Conservation (phyloP, 2,113 vertebrate genomes). For the Chaetodon trifascialis region DNA sequence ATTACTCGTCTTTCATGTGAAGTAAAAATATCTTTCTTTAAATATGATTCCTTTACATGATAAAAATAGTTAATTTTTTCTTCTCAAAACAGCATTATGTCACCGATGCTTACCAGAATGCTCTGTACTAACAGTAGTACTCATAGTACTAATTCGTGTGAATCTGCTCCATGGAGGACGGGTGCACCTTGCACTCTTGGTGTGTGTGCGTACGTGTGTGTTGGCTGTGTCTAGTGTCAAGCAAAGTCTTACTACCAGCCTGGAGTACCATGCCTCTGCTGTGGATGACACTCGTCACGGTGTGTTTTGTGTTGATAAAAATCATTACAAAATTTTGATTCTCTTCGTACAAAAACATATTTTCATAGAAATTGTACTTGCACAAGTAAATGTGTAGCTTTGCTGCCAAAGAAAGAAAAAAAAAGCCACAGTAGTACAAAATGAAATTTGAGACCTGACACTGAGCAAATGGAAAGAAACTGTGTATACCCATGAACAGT, state of each 20-base stretch:
- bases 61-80: slow-evolving; percentile 93
- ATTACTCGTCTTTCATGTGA: slow-evolving; percentile 87
- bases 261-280: slow-evolving; percentile 43
- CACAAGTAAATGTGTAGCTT: slow-evolving; percentile 95
- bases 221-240: slow-evolving; percentile 31
- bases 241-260: slow-evolving; percentile 36
- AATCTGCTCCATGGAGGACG: slow-evolving; percentile 54
- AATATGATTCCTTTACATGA: slow-evolving; percentile 94
- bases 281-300: slow-evolving; percentile 76
- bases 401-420: slow-evolving; percentile 77
- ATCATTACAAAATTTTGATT: slow-evolving; percentile 95
- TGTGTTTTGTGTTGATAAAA: slow-evolving; percentile 96
- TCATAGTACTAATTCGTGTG: slow-evolving; percentile 28
- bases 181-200: slow-evolving; percentile 30
- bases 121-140: slow-evolving; percentile 10
- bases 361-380: slow-evolving; percentile 99
- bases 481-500: slow-evolving; percentile 49
- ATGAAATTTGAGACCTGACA: slow-evolving; percentile 64
- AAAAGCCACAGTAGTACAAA: slow-evolving; percentile 84
- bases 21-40: slow-evolving; percentile 97
- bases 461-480: slow-evolving; percentile 50
- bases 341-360: slow-evolving; percentile 95
- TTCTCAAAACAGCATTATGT: slow-evolving; percentile 89
- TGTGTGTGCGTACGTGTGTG: not conserved
- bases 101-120: slow-evolving; percentile 86